Base-by-base conservation (phyloP, 64 coral and sea anemone species). In the Porites australiensis region DNA sequence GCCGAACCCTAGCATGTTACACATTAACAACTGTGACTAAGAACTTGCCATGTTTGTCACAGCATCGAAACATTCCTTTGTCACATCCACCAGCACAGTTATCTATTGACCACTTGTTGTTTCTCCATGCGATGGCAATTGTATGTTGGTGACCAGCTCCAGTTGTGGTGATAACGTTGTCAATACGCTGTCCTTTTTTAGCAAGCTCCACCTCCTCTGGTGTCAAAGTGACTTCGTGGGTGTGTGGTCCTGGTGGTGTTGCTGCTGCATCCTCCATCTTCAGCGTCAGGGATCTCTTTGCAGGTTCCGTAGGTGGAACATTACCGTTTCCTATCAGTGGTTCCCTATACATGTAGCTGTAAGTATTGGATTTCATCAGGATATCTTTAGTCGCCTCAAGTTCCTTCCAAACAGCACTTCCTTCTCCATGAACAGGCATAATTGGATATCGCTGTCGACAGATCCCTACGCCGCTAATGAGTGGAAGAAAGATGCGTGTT, bases 361-460 rank as follows among this genome's bases (percentile, higher is more conserved):
- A 79, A 8, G 80, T 87, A 37, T 37, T 37, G 27, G 27, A 37
- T 37, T 37, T 37, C 27, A 37, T 37, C 27, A 37, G 27, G 27
- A 37, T 37, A 37, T 37, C 27, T 37, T 37, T 37, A 37, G 27
- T 37, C 27, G 27, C 27, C 27, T 37, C 27, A 37, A 37, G 27
- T 37, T 37, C 27, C 27, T 37, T 37, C 27, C 27, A 37, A 37
- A 37, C 27, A 50, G 93, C 60, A 57, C 81, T 90, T 48, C 93
- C 93, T 37, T 95, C 93, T 50, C 88, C 93, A 13, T 95, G 93
- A 12, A 95, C 79, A 47, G 93, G 93, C 80, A 87, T 79, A 5
- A 95, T 95, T 62, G 93, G 93, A 44, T 90, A 95, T 6, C 93
- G 80, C 57, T 95, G 93, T 5, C 93, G 88, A 52, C 90, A 61